Base-by-base conservation (phyloP, 2,888 invertebrate genomes). In the Plutella xylostella region DNA sequence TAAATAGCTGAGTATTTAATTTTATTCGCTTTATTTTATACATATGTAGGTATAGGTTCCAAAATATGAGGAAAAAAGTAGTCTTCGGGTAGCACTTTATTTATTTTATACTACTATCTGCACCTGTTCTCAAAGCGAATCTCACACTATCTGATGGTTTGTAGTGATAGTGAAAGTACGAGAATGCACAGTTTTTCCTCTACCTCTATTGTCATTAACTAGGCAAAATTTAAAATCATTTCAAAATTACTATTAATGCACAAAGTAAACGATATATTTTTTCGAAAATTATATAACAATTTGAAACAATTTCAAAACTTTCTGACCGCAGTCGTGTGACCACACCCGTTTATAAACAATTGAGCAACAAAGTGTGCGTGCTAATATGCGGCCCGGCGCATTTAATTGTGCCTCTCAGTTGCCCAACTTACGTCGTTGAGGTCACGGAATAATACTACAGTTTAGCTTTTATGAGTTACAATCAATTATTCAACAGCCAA, bases 161-260 rank as follows among this genome's bases (percentile, higher is more conserved):
- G 59, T 31, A 19, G 54, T 60, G 62, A 65, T 60, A 67, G 72
- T 65, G 71, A 73, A 72, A 73, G 70, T 68, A 25, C 51, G 54
- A 55, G 41, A n/a, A n/a, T n/a, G n/a, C n/a, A n/a, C n/a, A n/a
- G 20, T 37, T 44, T 28, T 6, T 4, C n/a, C n/a, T 28, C n/a
- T 28, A 28, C 4, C 7, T 4, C 3, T 28, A 12, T 28, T 28
- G 28, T 4, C 11, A 2, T 28, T 4, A 28, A 12, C 28, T 28
- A 12, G n/a, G n/a, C n/a, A n/a, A n/a, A n/a, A n/a, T n/a, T n/a
- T n/a, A n/a, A n/a, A n/a, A n/a, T n/a, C 28, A 28, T 28, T 28
- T 12, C n/a, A 28, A 9, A 28, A 28, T 12, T 28, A 4, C 28
- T 4, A 28, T 28, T 6, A n/a, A 28, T 12, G 9, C 3, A 28